phyloP scores from a whole-genome alignment of 2,113 vertebrate genomes.

The Halcyon senegalensis region DNA sequence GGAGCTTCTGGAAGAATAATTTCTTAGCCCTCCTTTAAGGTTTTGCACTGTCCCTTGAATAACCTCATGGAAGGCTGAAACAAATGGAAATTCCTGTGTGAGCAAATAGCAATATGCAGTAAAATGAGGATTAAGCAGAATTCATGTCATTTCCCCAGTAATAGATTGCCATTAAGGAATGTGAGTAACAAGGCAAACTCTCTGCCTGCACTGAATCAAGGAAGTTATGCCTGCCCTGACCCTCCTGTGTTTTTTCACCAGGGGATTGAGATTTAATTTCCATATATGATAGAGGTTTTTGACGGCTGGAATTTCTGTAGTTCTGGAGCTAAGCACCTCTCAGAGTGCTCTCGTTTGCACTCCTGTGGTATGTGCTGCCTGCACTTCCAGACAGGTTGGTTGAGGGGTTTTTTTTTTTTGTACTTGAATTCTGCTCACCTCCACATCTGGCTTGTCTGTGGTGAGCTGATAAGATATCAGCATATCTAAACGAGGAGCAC shows the following conservation, averaged over 20 bases:
- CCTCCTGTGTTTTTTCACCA: neutral
- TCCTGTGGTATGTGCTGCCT: neutral
- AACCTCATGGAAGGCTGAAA: constrained; percentile 9
- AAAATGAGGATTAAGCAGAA: constrained; percentile 18
- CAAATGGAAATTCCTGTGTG: constrained; percentile 25
- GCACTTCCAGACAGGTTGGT: neutral
- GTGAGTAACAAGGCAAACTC: neutral
- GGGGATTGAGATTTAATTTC: constrained; percentile 26
- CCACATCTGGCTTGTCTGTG: constrained; percentile 66
- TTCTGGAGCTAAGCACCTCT: neutral
- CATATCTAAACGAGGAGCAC: constrained; percentile 50
- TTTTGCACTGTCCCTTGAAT: constrained; percentile 11
- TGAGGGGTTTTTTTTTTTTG: neutral
- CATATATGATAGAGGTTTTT: neutral
- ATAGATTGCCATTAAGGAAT: constrained; percentile 15
- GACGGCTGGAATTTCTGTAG: constrained; percentile 9
- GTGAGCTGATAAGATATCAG: constrained; percentile 67
- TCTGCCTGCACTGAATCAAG: neutral
- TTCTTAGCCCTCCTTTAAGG: neutral
- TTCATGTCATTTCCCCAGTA: neutral
- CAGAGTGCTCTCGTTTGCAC: fast-evolving
- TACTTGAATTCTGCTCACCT: constrained; percentile 29
- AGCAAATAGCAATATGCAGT: neutral
- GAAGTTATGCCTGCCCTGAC: neutral
- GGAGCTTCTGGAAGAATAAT: constrained; percentile 30